Percentiles rank a stretch among this genome's conserved stretches.
Evolutionary conservation across 2,113 vertebrate genomes (phyloP).

Genomic region (Sialia sialis): DNA sequence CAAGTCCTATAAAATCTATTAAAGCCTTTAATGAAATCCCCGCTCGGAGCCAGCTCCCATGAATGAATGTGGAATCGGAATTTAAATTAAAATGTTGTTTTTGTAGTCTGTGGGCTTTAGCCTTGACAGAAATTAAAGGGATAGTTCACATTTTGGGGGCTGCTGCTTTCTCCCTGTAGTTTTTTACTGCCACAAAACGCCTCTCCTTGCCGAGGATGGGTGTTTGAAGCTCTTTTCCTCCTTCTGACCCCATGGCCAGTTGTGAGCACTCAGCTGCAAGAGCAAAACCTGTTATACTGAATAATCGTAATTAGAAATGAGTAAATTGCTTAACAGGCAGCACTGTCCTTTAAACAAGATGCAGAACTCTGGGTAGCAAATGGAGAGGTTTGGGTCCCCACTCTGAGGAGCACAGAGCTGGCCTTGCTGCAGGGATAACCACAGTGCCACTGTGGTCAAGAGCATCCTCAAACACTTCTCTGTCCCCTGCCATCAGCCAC

Average conservation of each 20-base stretch:
- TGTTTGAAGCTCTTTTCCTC: not conserved
- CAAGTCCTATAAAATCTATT: constrained; percentile 75
- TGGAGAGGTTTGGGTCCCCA: not conserved
- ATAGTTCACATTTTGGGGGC: not conserved
- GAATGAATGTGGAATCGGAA: constrained; percentile 69
- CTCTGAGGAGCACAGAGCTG: fast-evolving
- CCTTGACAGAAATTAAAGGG: constrained; percentile 59
- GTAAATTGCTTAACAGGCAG: constrained; percentile 12
- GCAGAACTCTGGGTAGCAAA: not conserved
- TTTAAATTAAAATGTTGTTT: constrained; percentile 76
- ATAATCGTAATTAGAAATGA: constrained; percentile 23
- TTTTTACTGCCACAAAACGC: not conserved
- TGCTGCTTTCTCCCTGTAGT: not conserved
- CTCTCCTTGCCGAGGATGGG: not conserved
- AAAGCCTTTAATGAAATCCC: constrained; percentile 77
- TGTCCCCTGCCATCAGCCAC: not conserved
- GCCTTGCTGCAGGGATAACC: not conserved
- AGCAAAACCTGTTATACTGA: not conserved
- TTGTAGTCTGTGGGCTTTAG: constrained; percentile 49
- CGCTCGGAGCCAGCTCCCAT: constrained; percentile 59
- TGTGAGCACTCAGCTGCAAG: not conserved
- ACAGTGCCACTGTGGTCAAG: not conserved
- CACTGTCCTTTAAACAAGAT: not conserved
- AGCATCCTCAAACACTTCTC: not conserved
- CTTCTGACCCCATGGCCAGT: not conserved